phyloP scores from a whole-genome alignment of 2,113 vertebrate species.

The Morphnarchus princeps region DNA sequence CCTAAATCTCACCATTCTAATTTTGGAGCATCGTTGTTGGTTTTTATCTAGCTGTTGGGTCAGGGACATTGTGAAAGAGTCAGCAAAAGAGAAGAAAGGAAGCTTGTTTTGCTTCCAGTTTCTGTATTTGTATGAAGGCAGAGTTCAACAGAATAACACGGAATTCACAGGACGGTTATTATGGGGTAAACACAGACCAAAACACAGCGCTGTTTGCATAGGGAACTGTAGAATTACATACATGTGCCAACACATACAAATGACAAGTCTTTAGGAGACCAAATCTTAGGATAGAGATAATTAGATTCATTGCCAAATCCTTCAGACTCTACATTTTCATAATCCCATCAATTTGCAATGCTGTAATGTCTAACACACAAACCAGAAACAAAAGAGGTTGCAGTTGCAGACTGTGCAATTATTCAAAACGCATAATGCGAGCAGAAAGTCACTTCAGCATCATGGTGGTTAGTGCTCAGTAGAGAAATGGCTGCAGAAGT shows the following conservation, averaged over 20 bases:
- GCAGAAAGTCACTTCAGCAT: neutral
- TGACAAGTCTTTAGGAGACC: neutral
- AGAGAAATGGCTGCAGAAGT: neutral
- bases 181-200: neutral
- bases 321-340: neutral
- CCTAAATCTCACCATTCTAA: neutral
- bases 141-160: neutral
- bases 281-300: neutral
- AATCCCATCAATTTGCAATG: neutral
- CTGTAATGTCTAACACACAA: neutral
- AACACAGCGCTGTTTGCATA: neutral
- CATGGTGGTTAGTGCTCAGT: neutral
- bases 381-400: neutral
- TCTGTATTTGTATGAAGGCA: neutral
- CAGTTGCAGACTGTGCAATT: neutral
- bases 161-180: neutral
- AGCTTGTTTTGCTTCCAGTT: neutral
- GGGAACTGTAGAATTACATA: neutral
- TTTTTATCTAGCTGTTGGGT: neutral
- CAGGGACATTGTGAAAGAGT: neutral
- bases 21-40: neutral
- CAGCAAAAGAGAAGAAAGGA: neutral
- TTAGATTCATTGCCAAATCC: neutral
- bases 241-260: neutral
- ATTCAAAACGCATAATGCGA: neutral